Conservation (phyloP, 2,888 invertebrate genomes). For the Diogma glabrata region DNA sequence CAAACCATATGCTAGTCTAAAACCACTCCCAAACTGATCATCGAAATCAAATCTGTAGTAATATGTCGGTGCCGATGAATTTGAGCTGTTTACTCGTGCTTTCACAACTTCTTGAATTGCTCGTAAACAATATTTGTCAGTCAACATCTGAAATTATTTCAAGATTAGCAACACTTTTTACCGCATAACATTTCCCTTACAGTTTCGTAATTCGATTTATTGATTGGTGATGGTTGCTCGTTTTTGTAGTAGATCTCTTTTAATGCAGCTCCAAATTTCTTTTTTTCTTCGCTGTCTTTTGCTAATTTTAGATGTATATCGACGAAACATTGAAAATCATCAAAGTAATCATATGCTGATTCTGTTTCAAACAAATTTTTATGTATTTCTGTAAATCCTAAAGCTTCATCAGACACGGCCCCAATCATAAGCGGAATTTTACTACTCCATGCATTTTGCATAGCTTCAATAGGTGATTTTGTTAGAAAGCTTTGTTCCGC, state of each 20-base stretch:
- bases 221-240: constrained; percentile 25
- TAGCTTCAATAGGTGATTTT: constrained; percentile 29
- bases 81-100: constrained; percentile 21
- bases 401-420: constrained; percentile 32
- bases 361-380: not conserved
- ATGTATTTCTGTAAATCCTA: not conserved
- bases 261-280: constrained; percentile 32
- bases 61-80: constrained; percentile 27
- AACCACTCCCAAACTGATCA: constrained; percentile 32
- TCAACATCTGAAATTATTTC: constrained; percentile 23
- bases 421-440: constrained; percentile 33
- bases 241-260: constrained; percentile 37
- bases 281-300: constrained; percentile 24
- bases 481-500: constrained; percentile 30
- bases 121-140: constrained; percentile 36
- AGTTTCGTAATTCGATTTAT: constrained; percentile 25
- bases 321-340: constrained; percentile 28
- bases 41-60: constrained; percentile 35
- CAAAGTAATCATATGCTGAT: constrained; percentile 20
- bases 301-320: constrained; percentile 29
- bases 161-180: too few relatives aligned
- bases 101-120: constrained; percentile 25
- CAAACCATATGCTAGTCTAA: too few relatives aligned
- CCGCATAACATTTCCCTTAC: too few relatives aligned
- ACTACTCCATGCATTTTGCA: constrained; percentile 33